Percentiles rank a stretch among this genome's conserved stretches.
These are phyloP conservation scores for Eupeodes corollae DNA, from an alignment of 1,140 invertebrate genomes.

Conservation along the genomic window DNA sequence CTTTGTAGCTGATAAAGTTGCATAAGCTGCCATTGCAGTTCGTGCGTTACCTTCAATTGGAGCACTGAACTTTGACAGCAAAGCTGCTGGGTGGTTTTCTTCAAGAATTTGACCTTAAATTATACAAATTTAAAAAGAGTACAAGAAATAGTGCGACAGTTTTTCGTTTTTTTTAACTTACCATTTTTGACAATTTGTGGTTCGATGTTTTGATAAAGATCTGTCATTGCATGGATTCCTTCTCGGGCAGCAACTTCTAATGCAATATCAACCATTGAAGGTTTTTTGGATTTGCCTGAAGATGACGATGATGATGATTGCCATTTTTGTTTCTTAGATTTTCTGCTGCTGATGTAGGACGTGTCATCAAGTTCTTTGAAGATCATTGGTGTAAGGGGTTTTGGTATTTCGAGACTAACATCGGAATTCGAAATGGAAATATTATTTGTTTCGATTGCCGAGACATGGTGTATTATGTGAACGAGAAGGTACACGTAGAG, in stretches of 20 bases:
- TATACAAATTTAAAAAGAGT: not conserved
- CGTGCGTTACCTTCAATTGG: conserved; percentile 20
- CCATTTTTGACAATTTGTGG: conserved; percentile 33
- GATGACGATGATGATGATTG: not conserved
- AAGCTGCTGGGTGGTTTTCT: conserved; percentile 31
- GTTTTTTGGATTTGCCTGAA: conserved; percentile 13
- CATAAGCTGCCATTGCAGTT: conserved; percentile 33
- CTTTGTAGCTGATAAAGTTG: conserved; percentile 30
- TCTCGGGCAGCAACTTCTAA: conserved; percentile 29
- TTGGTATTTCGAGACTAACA: too few relatives aligned
- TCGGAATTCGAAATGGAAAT: too few relatives aligned
- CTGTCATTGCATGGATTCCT: conserved; percentile 31
- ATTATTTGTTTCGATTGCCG: too few relatives aligned
- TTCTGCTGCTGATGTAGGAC: not conserved
- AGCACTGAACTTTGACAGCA: conserved; percentile 32
- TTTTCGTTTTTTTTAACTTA: too few relatives aligned
- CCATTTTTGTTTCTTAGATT: not conserved
- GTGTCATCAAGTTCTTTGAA: too few relatives aligned
- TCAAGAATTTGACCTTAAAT: conserved; percentile 29
- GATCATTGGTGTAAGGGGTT: too few relatives aligned
- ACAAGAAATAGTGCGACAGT: too few relatives aligned
- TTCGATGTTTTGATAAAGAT: conserved; percentile 28
- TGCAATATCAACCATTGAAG: conserved; percentile 29
- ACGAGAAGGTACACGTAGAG: too few relatives aligned
- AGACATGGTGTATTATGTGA: too few relatives aligned